Evolutionary conservation across 2,113 vertebrate species (phyloP).

Genomic region (Sclerurus mexicanus): DNA sequence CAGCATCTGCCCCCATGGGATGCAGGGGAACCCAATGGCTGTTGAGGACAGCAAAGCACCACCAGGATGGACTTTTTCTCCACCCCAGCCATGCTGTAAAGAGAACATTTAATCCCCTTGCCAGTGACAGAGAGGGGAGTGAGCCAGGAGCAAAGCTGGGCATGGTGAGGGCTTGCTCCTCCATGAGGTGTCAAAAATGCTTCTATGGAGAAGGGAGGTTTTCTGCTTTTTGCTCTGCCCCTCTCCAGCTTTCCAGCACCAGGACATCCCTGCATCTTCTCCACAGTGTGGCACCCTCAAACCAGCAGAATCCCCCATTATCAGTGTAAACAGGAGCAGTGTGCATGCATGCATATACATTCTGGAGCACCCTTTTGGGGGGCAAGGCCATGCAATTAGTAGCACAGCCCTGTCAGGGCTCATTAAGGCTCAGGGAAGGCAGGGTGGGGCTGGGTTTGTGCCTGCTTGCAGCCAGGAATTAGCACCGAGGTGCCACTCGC

Average conservation of each 20-base stretch:
- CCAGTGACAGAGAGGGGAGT: background rate
- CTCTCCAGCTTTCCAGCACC: background rate
- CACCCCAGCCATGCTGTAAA: background rate
- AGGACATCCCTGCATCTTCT: background rate
- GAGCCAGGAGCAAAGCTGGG: background rate
- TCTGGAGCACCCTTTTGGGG: background rate
- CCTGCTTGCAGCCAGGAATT: background rate
- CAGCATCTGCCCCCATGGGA: background rate
- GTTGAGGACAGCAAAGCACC: background rate
- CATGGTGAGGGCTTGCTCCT: background rate
- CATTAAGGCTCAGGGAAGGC: background rate
- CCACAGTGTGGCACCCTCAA: background rate
- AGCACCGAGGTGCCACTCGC: background rate
- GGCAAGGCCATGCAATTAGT: background rate
- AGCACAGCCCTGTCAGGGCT: background rate
- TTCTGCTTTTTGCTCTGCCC: background rate
- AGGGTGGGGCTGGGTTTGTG: background rate
- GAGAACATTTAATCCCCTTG: background rate
- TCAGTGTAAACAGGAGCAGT: background rate
- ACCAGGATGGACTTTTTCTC: background rate
- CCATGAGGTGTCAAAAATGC: background rate
- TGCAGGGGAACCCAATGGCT: rapidly evolving
- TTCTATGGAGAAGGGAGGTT: background rate
- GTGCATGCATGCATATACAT: rapidly evolving
- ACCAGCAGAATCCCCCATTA: background rate